Evolutionary conservation across 2,888 invertebrate species (phyloP).

Genomic region (Agrochola litura): DNA sequence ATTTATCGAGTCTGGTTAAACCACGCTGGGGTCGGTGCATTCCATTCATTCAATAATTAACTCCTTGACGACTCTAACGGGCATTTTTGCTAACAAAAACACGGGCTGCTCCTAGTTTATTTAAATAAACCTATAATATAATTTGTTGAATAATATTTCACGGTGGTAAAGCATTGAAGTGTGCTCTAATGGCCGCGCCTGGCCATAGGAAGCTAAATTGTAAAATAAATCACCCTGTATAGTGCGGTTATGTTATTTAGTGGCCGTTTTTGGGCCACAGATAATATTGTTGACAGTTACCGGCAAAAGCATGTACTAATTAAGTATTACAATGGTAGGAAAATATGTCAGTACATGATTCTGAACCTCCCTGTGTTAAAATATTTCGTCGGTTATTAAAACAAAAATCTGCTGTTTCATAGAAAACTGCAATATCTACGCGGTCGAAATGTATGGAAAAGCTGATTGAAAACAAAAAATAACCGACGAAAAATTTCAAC

Average conservation of each 20-base stretch:
- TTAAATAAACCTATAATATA: slow-evolving; percentile 16
- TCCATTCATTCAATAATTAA: background rate
- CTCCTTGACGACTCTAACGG: too few species aligned
- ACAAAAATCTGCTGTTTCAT: too few species aligned
- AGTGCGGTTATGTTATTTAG: slow-evolving; percentile 39
- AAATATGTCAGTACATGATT: too few species aligned
- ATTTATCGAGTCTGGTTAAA: too few species aligned
- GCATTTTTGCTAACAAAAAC: background rate
- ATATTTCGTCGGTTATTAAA: too few species aligned
- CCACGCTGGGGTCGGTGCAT: too few species aligned
- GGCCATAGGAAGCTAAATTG: slow-evolving; percentile 25
- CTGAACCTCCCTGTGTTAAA: too few species aligned
- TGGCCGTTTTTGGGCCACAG: slow-evolving; percentile 22
- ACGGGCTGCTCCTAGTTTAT: background rate
- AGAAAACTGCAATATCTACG: too few species aligned
- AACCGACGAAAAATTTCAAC: too few species aligned
- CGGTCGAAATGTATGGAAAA: too few species aligned
- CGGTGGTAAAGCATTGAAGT: slow-evolving; percentile 29
- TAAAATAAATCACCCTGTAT: slow-evolving; percentile 37
- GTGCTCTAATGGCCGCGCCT: slow-evolving; percentile 26
- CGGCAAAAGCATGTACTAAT: background rate
- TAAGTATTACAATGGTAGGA: background rate
- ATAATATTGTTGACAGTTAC: slow-evolving; percentile 30
- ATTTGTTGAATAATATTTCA: slow-evolving; percentile 37
- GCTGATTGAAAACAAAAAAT: too few species aligned